Conservation (phyloP, 2,888 invertebrate species). For the Gryllus longicercus region DNA sequence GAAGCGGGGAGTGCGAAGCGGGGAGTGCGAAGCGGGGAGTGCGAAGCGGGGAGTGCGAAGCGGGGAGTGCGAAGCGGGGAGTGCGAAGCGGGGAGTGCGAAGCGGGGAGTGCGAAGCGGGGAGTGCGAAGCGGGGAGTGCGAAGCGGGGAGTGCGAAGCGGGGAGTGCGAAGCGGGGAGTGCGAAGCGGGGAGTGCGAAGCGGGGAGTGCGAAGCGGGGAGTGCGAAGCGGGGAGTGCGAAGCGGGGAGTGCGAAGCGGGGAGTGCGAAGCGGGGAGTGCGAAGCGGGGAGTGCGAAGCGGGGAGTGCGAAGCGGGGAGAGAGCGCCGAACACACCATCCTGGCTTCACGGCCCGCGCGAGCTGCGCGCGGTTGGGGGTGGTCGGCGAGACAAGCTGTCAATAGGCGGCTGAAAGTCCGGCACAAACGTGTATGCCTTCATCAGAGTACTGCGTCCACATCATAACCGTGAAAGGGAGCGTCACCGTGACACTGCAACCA, state of each 20-base stretch:
- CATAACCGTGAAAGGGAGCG: neutral
- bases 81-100: too few species aligned
- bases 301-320: too few species aligned
- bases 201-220: neutral
- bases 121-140: too few species aligned
- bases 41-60: neutral
- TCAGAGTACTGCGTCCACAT: neutral
- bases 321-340: too few species aligned
- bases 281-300: too few species aligned
- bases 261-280: too few species aligned
- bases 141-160: neutral
- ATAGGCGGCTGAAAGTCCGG: neutral
- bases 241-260: too few species aligned
- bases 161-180: neutral
- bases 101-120: too few species aligned
- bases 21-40: neutral
- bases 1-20: neutral
- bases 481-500: too few species aligned
- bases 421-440: constrained; percentile 5
- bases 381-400: neutral
- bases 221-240: too few species aligned
- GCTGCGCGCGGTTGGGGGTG: neutral
- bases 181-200: neutral
- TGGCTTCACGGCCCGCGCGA: too few species aligned
- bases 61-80: too few species aligned